Percentiles rank a stretch among this genome's conserved stretches.
Evolutionary conservation across 2,113 vertebrate species (phyloP).

Genomic region (Ictidomys tridecemlineatus): DNA sequence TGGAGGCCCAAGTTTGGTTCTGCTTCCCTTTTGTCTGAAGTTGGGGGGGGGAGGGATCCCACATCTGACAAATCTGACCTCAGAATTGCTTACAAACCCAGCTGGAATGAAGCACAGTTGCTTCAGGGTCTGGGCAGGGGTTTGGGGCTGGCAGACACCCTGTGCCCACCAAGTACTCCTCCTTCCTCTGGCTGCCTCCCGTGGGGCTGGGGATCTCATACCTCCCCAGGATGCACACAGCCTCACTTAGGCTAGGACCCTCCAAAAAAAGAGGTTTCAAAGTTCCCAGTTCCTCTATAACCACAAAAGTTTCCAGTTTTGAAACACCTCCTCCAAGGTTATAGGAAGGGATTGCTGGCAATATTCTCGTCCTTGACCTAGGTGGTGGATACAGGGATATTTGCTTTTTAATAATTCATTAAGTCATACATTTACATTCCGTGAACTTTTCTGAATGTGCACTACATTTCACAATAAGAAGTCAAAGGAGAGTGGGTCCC

Average conservation of each 20-base stretch:
- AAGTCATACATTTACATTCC: neutral
- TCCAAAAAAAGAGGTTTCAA: neutral
- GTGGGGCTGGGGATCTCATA: neutral
- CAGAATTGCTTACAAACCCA: slow-evolving; percentile 5
- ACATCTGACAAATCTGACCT: neutral
- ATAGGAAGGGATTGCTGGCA: neutral
- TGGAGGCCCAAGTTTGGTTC: neutral
- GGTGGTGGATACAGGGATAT: neutral
- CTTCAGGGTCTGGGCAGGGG: neutral
- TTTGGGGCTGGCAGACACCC: neutral
- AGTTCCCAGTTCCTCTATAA: neutral
- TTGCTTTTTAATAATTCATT: slow-evolving; percentile 21
- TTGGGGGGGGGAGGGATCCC: neutral
- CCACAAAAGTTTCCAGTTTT: neutral
- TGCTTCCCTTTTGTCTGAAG: slow-evolving; percentile 5
- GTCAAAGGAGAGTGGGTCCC: neutral
- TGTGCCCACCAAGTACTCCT: neutral
- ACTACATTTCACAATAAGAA: slow-evolving; percentile 9
- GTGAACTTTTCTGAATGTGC: neutral
- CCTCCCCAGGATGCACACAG: neutral
- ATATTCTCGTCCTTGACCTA: neutral
- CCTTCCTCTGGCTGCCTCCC: too few species aligned
- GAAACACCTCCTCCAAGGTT: neutral
- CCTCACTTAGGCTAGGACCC: neutral
- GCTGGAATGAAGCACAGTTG: neutral